Evolutionary conservation across 2,888 invertebrate genomes (phyloP), one percentile per base, ranked within the genome.

Genomic region (Drosophila atripex): DNA sequence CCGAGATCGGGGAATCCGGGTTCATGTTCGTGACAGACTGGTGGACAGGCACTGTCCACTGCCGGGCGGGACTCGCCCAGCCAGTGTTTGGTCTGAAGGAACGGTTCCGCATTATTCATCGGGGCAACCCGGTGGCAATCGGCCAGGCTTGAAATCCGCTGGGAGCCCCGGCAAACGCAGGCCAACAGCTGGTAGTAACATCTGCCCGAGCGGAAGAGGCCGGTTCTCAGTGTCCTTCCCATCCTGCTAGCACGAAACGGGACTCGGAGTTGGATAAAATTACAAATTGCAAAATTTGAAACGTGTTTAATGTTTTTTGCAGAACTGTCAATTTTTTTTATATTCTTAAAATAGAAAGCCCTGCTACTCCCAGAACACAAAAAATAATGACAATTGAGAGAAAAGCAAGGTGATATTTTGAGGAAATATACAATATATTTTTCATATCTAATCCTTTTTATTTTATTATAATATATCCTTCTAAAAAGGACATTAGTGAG

Each of bases 81-180:
- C 45, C 60, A 46, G 2, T 12, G 11, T 3, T 6, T 14, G 60
- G 25, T 25, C 7, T 16, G 60, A 18, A 30, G 3, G 18, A 59
- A 35, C 4, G 45, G 35, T 18, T 59, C 59, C 18, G 14, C 28
- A 2, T 11, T 28, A 32, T 35, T 59, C 14, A 14, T 25, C 21
- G 21, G 21, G 5, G 28, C 18, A 46, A 25, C 9, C 14, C 60
- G 14, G 14, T 21, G 12, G 45, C 14, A 2, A 35, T 28, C 12
- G 38, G 38, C 25, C 39, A 41, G 18, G 9, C 39, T 1, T 8
- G 39, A 18, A 18, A 21, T 23, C 14, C 28, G 28, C 12, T 18
- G 53, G 41, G 59, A 46, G 12, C 12, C 32, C 60, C 60, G 45
- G 60, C 59, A 60, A 2, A 25, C 61, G 6, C 60, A 8, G 60